Base-by-base conservation (phyloP, 1,140 invertebrate species). In the Ceratosolen fusciceps region DNA sequence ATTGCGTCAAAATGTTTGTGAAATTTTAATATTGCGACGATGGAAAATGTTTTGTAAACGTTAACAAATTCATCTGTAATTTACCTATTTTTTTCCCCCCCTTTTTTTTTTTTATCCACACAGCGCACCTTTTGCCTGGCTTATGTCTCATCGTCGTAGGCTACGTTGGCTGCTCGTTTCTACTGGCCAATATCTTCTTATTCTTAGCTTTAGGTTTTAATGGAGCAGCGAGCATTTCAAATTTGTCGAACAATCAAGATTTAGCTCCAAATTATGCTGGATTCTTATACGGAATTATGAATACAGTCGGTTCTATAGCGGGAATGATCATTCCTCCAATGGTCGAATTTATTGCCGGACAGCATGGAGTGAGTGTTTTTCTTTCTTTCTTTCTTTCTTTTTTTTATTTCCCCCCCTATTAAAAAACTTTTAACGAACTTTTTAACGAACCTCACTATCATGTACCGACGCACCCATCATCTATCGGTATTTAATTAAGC, bases 161-260 rank as follows among this genome's bases (percentile, higher is more conserved):
- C 2, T 94, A 93, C 70, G 91, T 92, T 9, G 94, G 94, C 14
- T 94, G 93, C 79, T 91, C 93, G 62, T 91, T 93, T 0, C 84
- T 91, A 0, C 85, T 93, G 34, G 93, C 93, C 14, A 92, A 95
- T 12, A 84, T 92, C 0, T 91, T 95, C 47, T 91, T 96, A 47
- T 93, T 94, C 7, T 85, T 95, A 34, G 95, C 95, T 0, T 91
- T 96, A 81, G 95, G 95, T 2, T 92, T 96, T 72, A 96, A 96
- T 77, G 96, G 96, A 0, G 95, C 96, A 43, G 94, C 94, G 0
- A 94, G 94, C 21, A 91, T 95, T 34, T 94, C 95, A 0, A 96
- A 95, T 88, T 90, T 95, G 82, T 94, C 95, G 76, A 96, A 97
- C 84, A 95, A 96, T 81, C 93, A 97, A 87, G 95, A 96, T 88